Percentiles rank a stretch among this genome's conserved stretches.
Evolutionary conservation across 2,797 vertebrate genomes (phyloP).

Genomic region (Ctenopoma kingsleyae): DNA sequence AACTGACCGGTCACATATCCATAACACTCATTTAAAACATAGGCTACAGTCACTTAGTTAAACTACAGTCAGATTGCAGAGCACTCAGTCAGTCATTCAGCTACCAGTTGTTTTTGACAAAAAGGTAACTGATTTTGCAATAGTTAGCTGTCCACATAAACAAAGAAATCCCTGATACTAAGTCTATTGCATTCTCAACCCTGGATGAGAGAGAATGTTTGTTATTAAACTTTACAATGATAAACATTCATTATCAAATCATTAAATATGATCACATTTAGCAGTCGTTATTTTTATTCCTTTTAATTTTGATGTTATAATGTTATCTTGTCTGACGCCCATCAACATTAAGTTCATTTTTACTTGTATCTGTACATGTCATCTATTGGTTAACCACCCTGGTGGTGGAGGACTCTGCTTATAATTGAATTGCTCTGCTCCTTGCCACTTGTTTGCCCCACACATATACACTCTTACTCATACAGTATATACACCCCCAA

Average conservation of each 20-base stretch:
- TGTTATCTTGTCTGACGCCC: too few relatives aligned
- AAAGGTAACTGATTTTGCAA: not conserved
- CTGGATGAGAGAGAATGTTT: too few relatives aligned
- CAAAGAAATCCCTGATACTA: not conserved
- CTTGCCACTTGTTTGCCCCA: slow-evolving; percentile 28
- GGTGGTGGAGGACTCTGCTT: not conserved
- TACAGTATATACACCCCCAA: slow-evolving; percentile 19
- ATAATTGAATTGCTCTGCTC: slow-evolving; percentile 10
- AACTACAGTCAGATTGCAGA: not conserved
- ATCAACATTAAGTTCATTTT: not conserved
- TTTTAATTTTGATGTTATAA: too few relatives aligned
- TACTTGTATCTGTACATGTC: not conserved
- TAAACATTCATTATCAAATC: too few relatives aligned
- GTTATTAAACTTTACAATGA: too few relatives aligned
- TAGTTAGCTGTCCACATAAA: not conserved
- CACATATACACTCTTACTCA: slow-evolving; percentile 13
- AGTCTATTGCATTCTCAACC: not conserved
- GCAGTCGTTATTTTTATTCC: too few relatives aligned
- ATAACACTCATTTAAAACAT: not conserved
- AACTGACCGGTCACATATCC: too few relatives aligned
- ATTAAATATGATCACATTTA: too few relatives aligned
- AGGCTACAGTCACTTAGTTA: not conserved
- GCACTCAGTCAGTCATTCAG: not conserved
- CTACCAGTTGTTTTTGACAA: not conserved
- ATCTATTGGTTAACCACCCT: not conserved